phyloP scores from a whole-genome alignment of 2,113 vertebrate species.

The Ictalurus furcatus region DNA sequence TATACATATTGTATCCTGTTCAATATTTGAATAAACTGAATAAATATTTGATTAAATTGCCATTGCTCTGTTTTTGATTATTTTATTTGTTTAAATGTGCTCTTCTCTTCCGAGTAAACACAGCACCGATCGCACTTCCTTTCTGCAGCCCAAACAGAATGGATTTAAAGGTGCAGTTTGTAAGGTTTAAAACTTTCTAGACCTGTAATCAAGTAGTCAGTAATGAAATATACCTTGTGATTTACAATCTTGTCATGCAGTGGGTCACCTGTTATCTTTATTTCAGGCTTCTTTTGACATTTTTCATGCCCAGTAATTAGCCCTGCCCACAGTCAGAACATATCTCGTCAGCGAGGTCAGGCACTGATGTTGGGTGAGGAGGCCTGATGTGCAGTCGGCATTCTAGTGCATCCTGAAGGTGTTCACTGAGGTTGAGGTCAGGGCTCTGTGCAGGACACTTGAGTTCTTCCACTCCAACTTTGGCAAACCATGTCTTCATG shows the following conservation, averaged over 20 bases:
- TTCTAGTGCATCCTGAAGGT: too few relatives aligned
- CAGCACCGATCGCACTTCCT: too few relatives aligned
- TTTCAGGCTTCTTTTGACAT: neutral
- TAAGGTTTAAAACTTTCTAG: neutral
- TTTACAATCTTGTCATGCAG: neutral
- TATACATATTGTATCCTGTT: conserved; percentile 70
- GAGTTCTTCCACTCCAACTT: too few relatives aligned
- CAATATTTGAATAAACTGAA: conserved; percentile 70
- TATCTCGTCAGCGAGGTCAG: neutral
- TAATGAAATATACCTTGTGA: neutral
- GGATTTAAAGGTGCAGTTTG: neutral
- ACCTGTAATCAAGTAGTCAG: neutral
- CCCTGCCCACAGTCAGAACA: neutral
- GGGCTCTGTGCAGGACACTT: too few relatives aligned
- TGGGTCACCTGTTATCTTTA: neutral
- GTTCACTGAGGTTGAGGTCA: too few relatives aligned
- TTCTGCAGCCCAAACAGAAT: neutral
- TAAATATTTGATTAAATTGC: conserved; percentile 55
- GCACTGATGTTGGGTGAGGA: too few relatives aligned
- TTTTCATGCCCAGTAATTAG: neutral
- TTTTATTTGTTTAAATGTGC: conserved; percentile 16
- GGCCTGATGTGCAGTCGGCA: too few relatives aligned
- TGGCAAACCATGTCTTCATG: too few relatives aligned
- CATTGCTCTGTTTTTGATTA: conserved; percentile 54
- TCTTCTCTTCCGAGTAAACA: neutral